Conservation (phyloP, 1,140 invertebrate genomes). For the Scaptodrosophila lebanonensis region DNA sequence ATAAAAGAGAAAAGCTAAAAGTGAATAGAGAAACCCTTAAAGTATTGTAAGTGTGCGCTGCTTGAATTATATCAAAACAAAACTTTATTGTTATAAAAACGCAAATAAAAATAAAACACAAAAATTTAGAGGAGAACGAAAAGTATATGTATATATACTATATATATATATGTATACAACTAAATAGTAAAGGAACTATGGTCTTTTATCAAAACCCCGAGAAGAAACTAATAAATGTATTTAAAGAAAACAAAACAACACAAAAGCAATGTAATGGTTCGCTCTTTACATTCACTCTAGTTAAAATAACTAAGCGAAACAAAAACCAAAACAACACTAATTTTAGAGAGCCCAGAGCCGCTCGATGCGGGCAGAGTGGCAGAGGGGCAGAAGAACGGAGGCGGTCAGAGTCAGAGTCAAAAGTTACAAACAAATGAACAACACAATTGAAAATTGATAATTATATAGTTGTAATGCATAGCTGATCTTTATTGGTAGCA, state of each 20-base stretch:
- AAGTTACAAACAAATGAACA: constrained; percentile 1
- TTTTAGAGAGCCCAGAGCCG: too few relatives aligned
- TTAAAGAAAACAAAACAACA: too few relatives aligned
- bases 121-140: constrained; percentile 4
- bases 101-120: neutral
- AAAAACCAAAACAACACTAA: constrained; percentile 3
- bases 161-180: neutral
- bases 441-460: constrained; percentile 37
- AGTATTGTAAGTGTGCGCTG: too few relatives aligned
- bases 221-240: too few relatives aligned
- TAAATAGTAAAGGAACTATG: constrained; percentile 8
- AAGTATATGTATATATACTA: neutral
- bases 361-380: too few relatives aligned
- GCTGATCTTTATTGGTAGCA: constrained; percentile 64
- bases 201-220: constrained; percentile 16
- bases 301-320: neutral
- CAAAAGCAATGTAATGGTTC: constrained; percentile 27
- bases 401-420: too few relatives aligned
- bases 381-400: too few relatives aligned
- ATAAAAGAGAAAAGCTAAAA: constrained; percentile 6
- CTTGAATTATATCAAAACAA: constrained; percentile 49
- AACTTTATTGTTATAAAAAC: constrained; percentile 39
- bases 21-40: constrained; percentile 4
- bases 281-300: constrained; percentile 4
- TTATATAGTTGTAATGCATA: constrained; percentile 53